phyloP scores from a whole-genome alignment of 2,888 invertebrate genomes.

The Seladonia tumulorum region DNA sequence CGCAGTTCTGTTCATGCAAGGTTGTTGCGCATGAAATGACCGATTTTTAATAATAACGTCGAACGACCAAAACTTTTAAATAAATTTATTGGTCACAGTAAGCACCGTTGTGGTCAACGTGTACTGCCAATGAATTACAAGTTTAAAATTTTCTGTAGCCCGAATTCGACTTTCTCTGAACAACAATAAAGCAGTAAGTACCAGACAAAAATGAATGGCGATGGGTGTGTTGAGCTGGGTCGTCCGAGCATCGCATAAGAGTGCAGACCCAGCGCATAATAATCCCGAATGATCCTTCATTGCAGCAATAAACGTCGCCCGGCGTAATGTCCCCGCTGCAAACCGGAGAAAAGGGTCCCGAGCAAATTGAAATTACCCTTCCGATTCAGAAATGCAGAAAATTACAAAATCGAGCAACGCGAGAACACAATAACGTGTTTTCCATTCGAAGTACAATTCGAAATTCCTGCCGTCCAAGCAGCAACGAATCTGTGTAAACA shows the following conservation, averaged over 20 bases:
- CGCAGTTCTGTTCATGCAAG: neutral
- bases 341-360: conserved; percentile 37
- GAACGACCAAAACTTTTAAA: too few species aligned
- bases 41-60: neutral
- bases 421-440: conserved; percentile 3
- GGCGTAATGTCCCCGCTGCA: conserved; percentile 37
- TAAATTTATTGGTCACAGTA: too few species aligned
- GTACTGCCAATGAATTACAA: too few species aligned
- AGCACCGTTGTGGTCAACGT: too few species aligned
- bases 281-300: conserved; percentile 74
- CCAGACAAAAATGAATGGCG: conserved; percentile 51
- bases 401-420: neutral
- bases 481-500: conserved; percentile 43
- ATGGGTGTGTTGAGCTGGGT: conserved; percentile 45
- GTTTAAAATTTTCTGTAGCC: neutral
- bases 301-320: conserved; percentile 75
- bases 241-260: conserved; percentile 65
- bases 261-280: conserved; percentile 69
- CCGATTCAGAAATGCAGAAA: conserved; percentile 6
- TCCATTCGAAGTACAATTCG: neutral
- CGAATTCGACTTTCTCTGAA: neutral
- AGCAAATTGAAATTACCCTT: conserved; percentile 55
- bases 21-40: neutral
- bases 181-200: conserved; percentile 17
- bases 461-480: neutral